A percentile compares a stretch with the other conserved stretches of the same genome.
Evolutionary conservation across 2,797 vertebrate genomes (phyloP).

Genomic region (Corythornis leucogaster): DNA sequence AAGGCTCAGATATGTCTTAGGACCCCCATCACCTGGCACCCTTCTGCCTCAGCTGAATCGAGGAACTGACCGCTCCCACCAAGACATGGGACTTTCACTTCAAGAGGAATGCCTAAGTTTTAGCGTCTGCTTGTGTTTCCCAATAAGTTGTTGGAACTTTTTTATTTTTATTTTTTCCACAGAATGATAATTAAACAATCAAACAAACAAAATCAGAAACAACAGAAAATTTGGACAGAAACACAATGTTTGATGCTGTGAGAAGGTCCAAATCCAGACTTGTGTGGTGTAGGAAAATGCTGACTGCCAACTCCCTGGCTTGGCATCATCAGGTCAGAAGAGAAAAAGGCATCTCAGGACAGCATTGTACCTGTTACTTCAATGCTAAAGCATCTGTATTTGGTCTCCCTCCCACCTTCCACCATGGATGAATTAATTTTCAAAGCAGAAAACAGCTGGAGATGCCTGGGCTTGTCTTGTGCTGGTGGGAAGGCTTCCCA

Average conservation of each 20-base stretch:
- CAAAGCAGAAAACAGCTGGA: slow-evolving; percentile 23
- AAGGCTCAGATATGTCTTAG: not conserved
- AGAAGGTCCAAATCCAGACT: not conserved
- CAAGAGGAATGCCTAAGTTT: slow-evolving; percentile 16
- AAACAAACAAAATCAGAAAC: slow-evolving; percentile 59
- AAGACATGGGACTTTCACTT: not conserved
- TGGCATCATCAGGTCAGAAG: not conserved
- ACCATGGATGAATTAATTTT: slow-evolving; percentile 3
- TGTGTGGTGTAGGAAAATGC: not conserved
- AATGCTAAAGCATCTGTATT: not conserved
- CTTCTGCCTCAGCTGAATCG: not conserved
- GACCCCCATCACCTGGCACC: not conserved
- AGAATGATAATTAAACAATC: slow-evolving; percentile 18
- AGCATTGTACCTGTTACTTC: not conserved
- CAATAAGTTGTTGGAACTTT: not conserved
- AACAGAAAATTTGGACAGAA: slow-evolving; percentile 28
- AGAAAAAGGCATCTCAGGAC: slow-evolving; percentile 40
- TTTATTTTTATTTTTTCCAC: slow-evolving; percentile 36
- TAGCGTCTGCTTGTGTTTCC: slow-evolving; percentile 3
- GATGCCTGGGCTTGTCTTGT: not conserved
- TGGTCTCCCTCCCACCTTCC: slow-evolving; percentile 36
- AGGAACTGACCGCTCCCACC: not conserved
- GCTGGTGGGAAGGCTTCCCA: not conserved
- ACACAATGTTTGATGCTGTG: not conserved
- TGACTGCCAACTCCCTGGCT: not conserved